Conservation (phyloP, 2,888 invertebrate genomes). For the Patella depressa region DNA sequence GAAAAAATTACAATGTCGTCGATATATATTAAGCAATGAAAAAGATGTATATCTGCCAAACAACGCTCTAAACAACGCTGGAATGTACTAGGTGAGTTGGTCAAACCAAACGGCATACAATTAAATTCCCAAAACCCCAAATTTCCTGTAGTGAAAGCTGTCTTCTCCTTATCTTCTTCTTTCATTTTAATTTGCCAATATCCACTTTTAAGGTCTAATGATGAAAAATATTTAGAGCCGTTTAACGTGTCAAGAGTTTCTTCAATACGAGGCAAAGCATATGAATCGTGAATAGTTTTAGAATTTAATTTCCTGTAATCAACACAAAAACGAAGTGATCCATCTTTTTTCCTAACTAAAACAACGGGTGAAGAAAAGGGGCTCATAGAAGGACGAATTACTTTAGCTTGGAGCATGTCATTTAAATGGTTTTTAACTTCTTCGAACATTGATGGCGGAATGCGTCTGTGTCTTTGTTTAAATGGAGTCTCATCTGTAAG, state of each 20-base stretch:
- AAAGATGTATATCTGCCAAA: conserved; percentile 36
- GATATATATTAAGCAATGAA: conserved; percentile 38
- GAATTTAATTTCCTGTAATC: conserved; percentile 31
- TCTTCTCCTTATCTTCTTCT: conserved; percentile 33
- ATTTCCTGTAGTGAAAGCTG: conserved; percentile 35
- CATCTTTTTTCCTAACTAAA: conserved; percentile 34
- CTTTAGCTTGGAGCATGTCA: conserved; percentile 26
- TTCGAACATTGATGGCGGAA: conserved; percentile 33
- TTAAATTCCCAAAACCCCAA: conserved; percentile 36
- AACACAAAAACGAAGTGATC: conserved; percentile 33
- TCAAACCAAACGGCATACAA: conserved; percentile 31
- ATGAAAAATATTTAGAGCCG: conserved; percentile 26
- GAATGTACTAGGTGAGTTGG: conserved; percentile 38
- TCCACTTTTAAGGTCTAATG: conserved; percentile 33
- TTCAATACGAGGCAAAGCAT: conserved; percentile 28
- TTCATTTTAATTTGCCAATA: conserved; percentile 32
- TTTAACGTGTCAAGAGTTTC: conserved; percentile 37
- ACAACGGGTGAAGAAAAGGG: conserved; percentile 33
- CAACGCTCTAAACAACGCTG: conserved; percentile 33
- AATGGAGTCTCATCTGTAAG: conserved; percentile 30
- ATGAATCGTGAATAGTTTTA: conserved; percentile 30
- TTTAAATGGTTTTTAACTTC: conserved; percentile 32
- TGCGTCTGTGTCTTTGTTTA: conserved; percentile 30
- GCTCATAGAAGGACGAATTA: conserved; percentile 24
- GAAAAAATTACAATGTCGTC: conserved; percentile 45